Conservation (phyloP, 2,113 vertebrate species). For the Ptyas mucosa region DNA sequence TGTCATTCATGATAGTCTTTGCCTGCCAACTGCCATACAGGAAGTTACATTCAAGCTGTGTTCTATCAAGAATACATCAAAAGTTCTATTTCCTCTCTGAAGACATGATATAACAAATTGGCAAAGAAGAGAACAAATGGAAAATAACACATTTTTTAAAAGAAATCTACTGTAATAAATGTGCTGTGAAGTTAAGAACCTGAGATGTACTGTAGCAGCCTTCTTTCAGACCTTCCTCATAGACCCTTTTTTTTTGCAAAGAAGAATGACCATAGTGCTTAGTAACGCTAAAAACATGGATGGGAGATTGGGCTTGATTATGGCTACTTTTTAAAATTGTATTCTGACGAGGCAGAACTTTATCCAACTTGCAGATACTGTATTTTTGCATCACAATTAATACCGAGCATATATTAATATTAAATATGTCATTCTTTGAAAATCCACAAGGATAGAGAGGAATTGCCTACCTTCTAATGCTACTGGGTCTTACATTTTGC, state of each 20-base stretch:
- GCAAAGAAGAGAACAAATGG: constrained; percentile 41
- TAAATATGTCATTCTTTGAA: background rate
- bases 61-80: constrained; percentile 22
- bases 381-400: background rate
- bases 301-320: fast-evolving
- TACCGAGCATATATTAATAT: background rate
- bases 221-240: constrained; percentile 14
- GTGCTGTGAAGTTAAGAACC: constrained; percentile 27
- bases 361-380: background rate
- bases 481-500: background rate
- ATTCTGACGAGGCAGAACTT: background rate
- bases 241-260: background rate
- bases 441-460: background rate
- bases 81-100: constrained; percentile 49
- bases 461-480: background rate
- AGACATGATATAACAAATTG: constrained; percentile 53
- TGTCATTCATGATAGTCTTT: constrained; percentile 47
- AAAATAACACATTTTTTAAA: constrained; percentile 46
- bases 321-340: background rate
- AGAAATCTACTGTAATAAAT: constrained; percentile 49
- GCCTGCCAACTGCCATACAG: constrained; percentile 42
- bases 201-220: constrained; percentile 20
- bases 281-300: background rate
- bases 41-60: constrained; percentile 43
- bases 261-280: background rate